phyloP scores from a whole-genome alignment of 1,140 invertebrate genomes.

The Pseudomyrmex dendroicus region DNA sequence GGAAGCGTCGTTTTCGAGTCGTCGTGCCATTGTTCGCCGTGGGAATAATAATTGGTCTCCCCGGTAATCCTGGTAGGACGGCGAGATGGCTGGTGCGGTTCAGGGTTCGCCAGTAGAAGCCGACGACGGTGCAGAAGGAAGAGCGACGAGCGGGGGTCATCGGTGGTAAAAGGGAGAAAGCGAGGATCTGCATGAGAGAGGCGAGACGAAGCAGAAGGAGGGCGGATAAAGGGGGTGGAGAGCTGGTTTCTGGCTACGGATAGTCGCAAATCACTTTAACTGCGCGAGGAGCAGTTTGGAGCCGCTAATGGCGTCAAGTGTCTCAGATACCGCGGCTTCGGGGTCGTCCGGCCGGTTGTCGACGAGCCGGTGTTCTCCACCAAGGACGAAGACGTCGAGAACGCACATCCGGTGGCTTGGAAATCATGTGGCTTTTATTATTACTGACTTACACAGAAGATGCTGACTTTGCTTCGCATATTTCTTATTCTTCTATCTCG shows the following conservation, averaged over 20 bases:
- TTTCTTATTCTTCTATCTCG: not conserved
- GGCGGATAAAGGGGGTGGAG: slow-evolving; percentile 55
- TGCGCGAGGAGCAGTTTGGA: slow-evolving; percentile 83
- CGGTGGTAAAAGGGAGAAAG: slow-evolving; percentile 53
- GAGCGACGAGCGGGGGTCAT: slow-evolving; percentile 44
- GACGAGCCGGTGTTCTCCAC: slow-evolving; percentile 60
- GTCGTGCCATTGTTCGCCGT: slow-evolving; percentile 61
- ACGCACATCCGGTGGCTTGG: not conserved
- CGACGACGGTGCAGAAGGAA: slow-evolving; percentile 50
- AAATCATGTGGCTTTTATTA: slow-evolving; percentile 21
- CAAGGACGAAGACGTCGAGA: slow-evolving; percentile 50
- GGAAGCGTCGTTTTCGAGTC: slow-evolving; percentile 59
- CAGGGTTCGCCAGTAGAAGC: slow-evolving; percentile 51
- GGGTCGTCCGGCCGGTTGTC: slow-evolving; percentile 76
- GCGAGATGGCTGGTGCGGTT: slow-evolving; percentile 57
- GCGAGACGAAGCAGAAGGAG: slow-evolving; percentile 10
- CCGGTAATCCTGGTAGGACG: slow-evolving; percentile 62
- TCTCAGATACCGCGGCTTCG: slow-evolving; percentile 82
- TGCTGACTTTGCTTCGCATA: not conserved
- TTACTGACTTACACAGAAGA: not conserved
- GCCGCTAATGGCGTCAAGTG: slow-evolving; percentile 85
- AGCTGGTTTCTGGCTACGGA: slow-evolving; percentile 76
- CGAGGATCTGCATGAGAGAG: slow-evolving; percentile 23
- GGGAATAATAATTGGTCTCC: slow-evolving; percentile 70
- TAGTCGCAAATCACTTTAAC: slow-evolving; percentile 85